Conservation (phyloP, 2,797 vertebrate genomes). For the Rhinichthys osculus region DNA sequence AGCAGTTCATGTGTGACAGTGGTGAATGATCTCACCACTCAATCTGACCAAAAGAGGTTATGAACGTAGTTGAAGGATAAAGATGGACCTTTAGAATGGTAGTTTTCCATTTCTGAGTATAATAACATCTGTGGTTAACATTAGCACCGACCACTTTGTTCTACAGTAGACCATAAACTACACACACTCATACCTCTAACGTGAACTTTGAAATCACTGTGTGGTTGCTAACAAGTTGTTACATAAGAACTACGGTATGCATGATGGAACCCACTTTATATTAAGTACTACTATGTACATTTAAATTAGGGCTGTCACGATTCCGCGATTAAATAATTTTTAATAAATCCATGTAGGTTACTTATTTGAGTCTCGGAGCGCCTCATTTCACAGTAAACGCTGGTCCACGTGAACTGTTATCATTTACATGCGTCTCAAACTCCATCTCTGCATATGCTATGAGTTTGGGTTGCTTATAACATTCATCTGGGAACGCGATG, state of each 20-base stretch:
- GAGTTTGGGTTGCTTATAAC: too few species aligned
- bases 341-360: too few species aligned
- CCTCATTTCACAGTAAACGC: too few species aligned
- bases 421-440: too few species aligned
- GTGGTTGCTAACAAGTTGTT: slow-evolving; percentile 5
- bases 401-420: too few species aligned
- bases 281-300: background rate
- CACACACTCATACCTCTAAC: background rate
- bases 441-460: too few species aligned
- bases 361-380: too few species aligned
- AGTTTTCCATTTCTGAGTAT: background rate
- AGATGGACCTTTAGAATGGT: background rate
- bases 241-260: too few species aligned
- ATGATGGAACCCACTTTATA: background rate
- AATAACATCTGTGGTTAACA: background rate
- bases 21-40: slow-evolving; percentile 10
- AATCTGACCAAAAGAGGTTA: slow-evolving; percentile 16
- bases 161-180: background rate
- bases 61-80: background rate
- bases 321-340: too few species aligned
- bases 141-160: background rate
- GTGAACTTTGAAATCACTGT: background rate
- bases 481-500: too few species aligned
- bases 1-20: slow-evolving; percentile 45
- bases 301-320: background rate